A percentile compares a stretch with the other conserved stretches of the same genome.
These are phyloP conservation scores for Labeo rohita DNA, from an alignment of 2,113 vertebrate genomes.

Conservation along the genomic window DNA sequence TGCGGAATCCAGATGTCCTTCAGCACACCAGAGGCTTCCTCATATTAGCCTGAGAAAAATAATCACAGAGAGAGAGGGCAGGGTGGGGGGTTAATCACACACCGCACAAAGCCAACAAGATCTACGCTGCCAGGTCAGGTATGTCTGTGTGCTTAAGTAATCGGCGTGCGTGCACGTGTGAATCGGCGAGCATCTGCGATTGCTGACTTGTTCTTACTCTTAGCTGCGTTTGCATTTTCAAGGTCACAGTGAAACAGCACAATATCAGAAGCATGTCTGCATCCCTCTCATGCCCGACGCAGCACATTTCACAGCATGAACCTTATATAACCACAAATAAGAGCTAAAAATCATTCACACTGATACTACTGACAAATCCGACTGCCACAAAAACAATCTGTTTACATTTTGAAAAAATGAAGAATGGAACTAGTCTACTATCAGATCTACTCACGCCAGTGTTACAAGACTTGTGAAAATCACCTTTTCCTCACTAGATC, in stretches of 20 bases:
- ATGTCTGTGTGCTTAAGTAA: background rate
- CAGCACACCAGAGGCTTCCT: slow-evolving; percentile 72
- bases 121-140: background rate
- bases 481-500: background rate
- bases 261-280: slow-evolving; percentile 42
- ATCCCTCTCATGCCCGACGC: background rate
- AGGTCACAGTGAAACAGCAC: slow-evolving; percentile 54
- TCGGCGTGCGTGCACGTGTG: background rate
- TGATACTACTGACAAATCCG: background rate
- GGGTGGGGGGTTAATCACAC: slow-evolving; percentile 26
- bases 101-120: background rate
- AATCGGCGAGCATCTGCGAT: slow-evolving; percentile 31
- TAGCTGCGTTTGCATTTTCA: slow-evolving; percentile 51
- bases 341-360: background rate
- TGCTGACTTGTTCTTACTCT: slow-evolving; percentile 48
- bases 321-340: background rate
- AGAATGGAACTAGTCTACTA: background rate
- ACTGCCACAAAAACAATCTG: background rate
- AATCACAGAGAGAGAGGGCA: background rate
- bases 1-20: slow-evolving; percentile 62
- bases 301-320: slow-evolving; percentile 13
- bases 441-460: background rate
- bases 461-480: background rate
- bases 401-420: background rate
- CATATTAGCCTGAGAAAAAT: slow-evolving; percentile 72